Evolutionary conservation across 2,888 invertebrate genomes (phyloP).

Genomic region (Drosophila differens): DNA sequence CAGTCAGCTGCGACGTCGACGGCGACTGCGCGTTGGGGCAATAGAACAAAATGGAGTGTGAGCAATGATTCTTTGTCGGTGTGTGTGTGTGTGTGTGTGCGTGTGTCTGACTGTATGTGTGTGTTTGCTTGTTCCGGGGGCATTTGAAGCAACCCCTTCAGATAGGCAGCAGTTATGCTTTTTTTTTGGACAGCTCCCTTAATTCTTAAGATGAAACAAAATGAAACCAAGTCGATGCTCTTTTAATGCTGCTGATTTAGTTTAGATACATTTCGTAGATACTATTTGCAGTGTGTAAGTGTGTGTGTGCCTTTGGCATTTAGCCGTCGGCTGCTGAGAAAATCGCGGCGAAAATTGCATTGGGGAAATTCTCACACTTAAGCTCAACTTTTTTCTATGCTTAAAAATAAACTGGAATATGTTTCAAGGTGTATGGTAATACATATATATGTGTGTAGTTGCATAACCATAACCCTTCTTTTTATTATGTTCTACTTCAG

Average conservation of each 20-base stretch:
- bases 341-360: conserved; percentile 42
- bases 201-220: conserved; percentile 28
- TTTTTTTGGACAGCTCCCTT: conserved; percentile 12
- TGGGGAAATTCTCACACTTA: conserved; percentile 43
- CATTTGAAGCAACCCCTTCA: conserved; percentile 36
- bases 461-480: conserved; percentile 5
- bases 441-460: neutral
- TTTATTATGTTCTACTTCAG: conserved; percentile 13
- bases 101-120: conserved; percentile 14
- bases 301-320: conserved; percentile 11
- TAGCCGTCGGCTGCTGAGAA: conserved; percentile 47
- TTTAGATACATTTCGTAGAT: conserved; percentile 45
- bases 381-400: neutral
- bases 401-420: neutral
- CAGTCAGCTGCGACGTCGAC: conserved; percentile 39
- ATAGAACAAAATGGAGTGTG: conserved; percentile 67
- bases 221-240: conserved; percentile 1
- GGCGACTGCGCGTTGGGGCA: conserved; percentile 66
- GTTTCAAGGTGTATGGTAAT: neutral
- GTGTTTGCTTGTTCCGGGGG: conserved; percentile 20
- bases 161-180: conserved; percentile 8
- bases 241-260: conserved; percentile 21
- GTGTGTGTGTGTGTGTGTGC: conserved; percentile 17
- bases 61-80: conserved; percentile 16
- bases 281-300: conserved; percentile 7